Percentiles rank a stretch among this genome's conserved stretches.
These are phyloP conservation scores for Montipora sp. DNA, from an alignment of 64 coral and sea anemone species.

Conservation along the genomic window DNA sequence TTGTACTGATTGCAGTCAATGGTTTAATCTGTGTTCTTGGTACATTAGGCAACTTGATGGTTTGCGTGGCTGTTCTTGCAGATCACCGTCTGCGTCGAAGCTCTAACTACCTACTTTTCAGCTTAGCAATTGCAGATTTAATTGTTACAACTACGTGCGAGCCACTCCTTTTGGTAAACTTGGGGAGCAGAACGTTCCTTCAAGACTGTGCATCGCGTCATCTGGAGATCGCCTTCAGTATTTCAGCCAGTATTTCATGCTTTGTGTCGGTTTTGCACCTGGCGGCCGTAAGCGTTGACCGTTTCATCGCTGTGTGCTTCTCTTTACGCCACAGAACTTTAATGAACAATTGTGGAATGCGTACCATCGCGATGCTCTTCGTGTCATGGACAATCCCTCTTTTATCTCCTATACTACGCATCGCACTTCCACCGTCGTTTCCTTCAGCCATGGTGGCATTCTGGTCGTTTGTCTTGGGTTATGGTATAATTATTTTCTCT, in stretches of 20 bases:
- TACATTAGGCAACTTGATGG: constrained; percentile 37
- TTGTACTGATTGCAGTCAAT: neutral
- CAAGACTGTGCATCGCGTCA: neutral
- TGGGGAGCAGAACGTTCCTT: neutral
- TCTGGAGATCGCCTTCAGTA: neutral
- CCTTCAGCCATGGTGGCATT: neutral
- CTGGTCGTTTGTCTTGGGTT: neutral
- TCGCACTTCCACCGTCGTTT: neutral
- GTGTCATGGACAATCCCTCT: neutral
- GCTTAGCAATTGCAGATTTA: constrained; percentile 28
- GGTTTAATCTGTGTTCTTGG: neutral
- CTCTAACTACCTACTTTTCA: constrained; percentile 20
- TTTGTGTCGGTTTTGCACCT: neutral
- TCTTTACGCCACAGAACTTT: neutral
- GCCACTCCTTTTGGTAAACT: neutral
- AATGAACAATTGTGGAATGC: constrained; percentile 1
- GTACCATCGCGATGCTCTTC: neutral
- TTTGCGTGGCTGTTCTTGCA: constrained; percentile 15
- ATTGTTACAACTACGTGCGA: constrained; percentile 25
- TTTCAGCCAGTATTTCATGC: neutral
- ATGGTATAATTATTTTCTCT: neutral
- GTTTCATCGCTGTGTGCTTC: neutral
- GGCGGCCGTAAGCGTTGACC: constrained; percentile 11
- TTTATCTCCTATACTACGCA: neutral
- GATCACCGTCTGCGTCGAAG: constrained; percentile 24